These are phyloP conservation scores for Drosophila repletoides DNA, from an alignment of 1,140 invertebrate species.

Conservation along the genomic window DNA sequence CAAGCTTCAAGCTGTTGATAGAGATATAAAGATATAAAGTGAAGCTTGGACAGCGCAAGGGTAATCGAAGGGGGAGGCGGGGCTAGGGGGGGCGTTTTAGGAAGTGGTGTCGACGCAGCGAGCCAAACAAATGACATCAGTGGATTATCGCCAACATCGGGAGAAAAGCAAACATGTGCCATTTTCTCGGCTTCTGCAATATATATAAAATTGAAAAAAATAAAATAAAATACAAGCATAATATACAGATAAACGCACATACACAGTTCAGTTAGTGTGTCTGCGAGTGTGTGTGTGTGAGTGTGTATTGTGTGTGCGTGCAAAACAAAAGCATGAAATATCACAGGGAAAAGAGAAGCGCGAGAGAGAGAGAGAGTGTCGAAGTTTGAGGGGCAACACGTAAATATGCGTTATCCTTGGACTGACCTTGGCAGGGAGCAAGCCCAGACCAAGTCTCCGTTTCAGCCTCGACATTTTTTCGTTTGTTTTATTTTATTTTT, in stretches of 20 bases:
- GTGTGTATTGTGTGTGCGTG: slow-evolving; percentile 32
- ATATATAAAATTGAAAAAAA: slow-evolving; percentile 74
- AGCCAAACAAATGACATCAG: slow-evolving; percentile 74
- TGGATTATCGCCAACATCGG: slow-evolving; percentile 75
- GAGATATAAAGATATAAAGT: slow-evolving; percentile 74
- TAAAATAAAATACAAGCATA: slow-evolving; percentile 26
- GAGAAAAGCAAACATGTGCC: slow-evolving; percentile 62
- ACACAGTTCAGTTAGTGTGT: slow-evolving; percentile 23
- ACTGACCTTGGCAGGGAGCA: slow-evolving; percentile 61
- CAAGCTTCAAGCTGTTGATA: slow-evolving; percentile 64
- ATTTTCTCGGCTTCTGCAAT: slow-evolving; percentile 61
- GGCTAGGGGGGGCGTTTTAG: not conserved
- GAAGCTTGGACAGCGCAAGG: slow-evolving; percentile 20
- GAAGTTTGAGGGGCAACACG: slow-evolving; percentile 57
- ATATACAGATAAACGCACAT: slow-evolving; percentile 28
- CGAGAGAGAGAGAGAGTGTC: slow-evolving; percentile 60
- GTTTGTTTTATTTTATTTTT: no score
- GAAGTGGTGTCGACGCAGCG: slow-evolving; percentile 49
- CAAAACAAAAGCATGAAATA: slow-evolving; percentile 77
- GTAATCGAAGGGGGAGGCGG: not conserved
- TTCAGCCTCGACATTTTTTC: slow-evolving; percentile 51
- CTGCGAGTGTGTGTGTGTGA: slow-evolving; percentile 28
- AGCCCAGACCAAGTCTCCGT: not conserved
- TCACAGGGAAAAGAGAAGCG: slow-evolving; percentile 36
- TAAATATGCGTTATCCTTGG: slow-evolving; percentile 76